A percentile compares a stretch with the other conserved stretches of the same genome.
Conservation (phyloP, 2,888 invertebrate species). For the Melieria omissa region DNA sequence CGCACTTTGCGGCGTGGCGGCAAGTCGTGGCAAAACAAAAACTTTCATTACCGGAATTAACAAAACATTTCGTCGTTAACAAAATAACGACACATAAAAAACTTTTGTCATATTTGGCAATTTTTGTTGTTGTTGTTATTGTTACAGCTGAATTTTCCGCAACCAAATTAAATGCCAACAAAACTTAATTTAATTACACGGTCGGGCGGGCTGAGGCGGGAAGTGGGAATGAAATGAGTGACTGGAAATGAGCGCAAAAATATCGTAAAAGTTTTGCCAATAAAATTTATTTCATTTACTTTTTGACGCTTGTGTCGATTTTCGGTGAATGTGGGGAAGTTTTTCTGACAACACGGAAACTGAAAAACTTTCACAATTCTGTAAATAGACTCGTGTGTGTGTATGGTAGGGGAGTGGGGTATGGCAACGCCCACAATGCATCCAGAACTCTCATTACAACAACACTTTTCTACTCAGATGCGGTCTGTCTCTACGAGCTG, state of each 20-base stretch:
- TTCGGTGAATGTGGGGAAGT: too few species aligned
- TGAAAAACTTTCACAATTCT: too few species aligned
- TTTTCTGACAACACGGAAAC: too few species aligned
- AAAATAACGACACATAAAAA: slow-evolving; percentile 21
- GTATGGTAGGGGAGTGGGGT: too few species aligned
- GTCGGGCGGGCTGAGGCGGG: neutral
- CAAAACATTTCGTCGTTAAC: slow-evolving; percentile 27
- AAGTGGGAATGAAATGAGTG: too few species aligned
- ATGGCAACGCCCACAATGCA: too few species aligned
- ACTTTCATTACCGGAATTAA: slow-evolving; percentile 35
- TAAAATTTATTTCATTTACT: slow-evolving; percentile 38
- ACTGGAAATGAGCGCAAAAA: slow-evolving; percentile 25
- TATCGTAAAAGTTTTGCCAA: slow-evolving; percentile 33
- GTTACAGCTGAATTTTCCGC: slow-evolving; percentile 3
- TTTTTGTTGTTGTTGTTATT: slow-evolving; percentile 18
- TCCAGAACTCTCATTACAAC: too few species aligned
- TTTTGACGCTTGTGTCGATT: neutral
- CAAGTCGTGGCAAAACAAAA: neutral
- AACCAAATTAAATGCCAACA: slow-evolving; percentile 13
- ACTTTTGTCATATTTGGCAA: slow-evolving; percentile 6
- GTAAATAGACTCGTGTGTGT: too few species aligned
- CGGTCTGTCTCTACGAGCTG: too few species aligned
- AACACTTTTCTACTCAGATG: too few species aligned
- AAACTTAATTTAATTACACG: slow-evolving; percentile 36
- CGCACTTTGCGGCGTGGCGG: neutral